Base-by-base conservation (phyloP, 1,140 invertebrate genomes). In the Eriosoma lanigerum region DNA sequence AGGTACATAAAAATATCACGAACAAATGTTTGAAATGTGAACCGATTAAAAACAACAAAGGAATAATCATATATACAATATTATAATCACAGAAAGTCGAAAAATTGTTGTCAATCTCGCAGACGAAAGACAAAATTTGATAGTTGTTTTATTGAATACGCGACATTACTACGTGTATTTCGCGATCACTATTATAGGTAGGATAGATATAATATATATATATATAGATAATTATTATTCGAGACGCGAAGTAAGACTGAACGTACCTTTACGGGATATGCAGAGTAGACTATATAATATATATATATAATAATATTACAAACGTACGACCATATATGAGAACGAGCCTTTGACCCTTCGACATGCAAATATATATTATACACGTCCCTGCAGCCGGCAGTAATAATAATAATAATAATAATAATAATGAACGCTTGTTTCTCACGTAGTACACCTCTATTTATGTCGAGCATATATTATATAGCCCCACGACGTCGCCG, bases 341-440 rank as follows among this genome's bases (percentile, higher is more conserved):
- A 19, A 19, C 32, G 29, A 29, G 19, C 62, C 38, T 66, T 66
- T 66, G 64, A 66, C 64, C 64, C 64, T 66, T 46, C 66, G 46
- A 50, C 21, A 70, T 70, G 66, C 66, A 70, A 70, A 70, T 70
- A 66, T 70, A 66, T 15, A 32, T 26, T 58, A 32, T 38, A 29
- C 62, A 46, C 32, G 64, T 66, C 64, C 64, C 64, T 48, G 66
- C 66, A 50, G 66, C 66, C 44, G 66, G 44, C 44, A 10, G n/a
- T 17, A 21, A 4, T 6, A 54, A n/a, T 54, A 54, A 54, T 54
- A 54, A 54, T 54, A 60, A 66, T 66, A 66, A 66, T 66, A 66
- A 66, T 66, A 46, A 38, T 68, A 68, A 68, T 48, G 44, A 50
- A 70, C 66, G 66, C 66, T 70, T 70, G 66, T 70, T 70, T 70